These are phyloP conservation scores for Drosophila azteca DNA, from an alignment of 1,140 invertebrate genomes.

Conservation along the genomic window DNA sequence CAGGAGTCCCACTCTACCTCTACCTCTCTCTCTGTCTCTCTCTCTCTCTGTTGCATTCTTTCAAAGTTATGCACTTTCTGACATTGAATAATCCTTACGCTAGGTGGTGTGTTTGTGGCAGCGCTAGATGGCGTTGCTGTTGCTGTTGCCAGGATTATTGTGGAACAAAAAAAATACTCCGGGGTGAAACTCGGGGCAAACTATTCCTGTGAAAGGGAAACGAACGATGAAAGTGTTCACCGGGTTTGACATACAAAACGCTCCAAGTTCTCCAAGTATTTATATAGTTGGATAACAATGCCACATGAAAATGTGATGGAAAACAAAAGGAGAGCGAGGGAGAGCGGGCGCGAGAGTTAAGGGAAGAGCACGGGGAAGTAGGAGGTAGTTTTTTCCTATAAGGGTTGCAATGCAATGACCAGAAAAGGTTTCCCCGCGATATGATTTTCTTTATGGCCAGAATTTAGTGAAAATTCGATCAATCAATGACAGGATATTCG, in stretches of 20 bases:
- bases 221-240: slow-evolving; percentile 24
- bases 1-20: not conserved
- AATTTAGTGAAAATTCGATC: too few species aligned
- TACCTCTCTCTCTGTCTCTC: not conserved
- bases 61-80: slow-evolving; percentile 23
- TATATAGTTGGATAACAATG: slow-evolving; percentile 20
- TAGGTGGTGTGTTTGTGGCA: slow-evolving; percentile 43
- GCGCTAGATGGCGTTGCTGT: slow-evolving; percentile 3
- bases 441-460: too few species aligned
- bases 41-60: slow-evolving; percentile 5
- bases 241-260: slow-evolving; percentile 2
- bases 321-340: too few species aligned
- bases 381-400: too few species aligned
- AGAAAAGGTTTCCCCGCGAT: too few species aligned
- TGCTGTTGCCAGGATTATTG: too few species aligned
- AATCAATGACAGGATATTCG: too few species aligned
- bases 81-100: slow-evolving; percentile 35
- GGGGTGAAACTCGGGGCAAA: not conserved
- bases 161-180: slow-evolving; percentile 1
- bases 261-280: slow-evolving; percentile 10
- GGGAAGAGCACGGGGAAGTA: too few species aligned
- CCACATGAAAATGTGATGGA: too few species aligned
- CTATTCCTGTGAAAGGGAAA: slow-evolving; percentile 40
- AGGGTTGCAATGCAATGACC: too few species aligned
- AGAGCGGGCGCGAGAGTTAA: too few species aligned